Evolutionary conservation across 1,140 invertebrate species (phyloP).

Genomic region (Zophobas morio): DNA sequence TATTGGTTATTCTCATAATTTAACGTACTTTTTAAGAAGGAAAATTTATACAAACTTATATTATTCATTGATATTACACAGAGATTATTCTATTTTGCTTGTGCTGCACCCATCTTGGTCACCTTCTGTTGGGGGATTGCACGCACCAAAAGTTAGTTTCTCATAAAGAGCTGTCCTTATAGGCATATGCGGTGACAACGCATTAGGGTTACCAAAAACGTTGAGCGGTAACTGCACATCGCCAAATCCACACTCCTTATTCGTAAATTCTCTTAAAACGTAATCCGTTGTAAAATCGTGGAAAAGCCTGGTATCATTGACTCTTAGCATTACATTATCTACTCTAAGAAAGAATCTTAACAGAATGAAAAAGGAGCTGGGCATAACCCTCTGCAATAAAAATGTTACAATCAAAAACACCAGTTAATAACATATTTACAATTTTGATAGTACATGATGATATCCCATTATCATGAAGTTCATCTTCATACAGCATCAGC

Average conservation of each 20-base stretch:
- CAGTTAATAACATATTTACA: constrained; percentile 73
- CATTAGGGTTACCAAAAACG: constrained; percentile 65
- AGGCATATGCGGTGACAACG: constrained; percentile 63
- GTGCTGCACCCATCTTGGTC: constrained; percentile 9
- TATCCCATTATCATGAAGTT: constrained; percentile 97
- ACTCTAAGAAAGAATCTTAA: constrained; percentile 94
- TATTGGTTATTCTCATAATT: background rate
- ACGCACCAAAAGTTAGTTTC: constrained; percentile 61
- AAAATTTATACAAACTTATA: constrained; percentile 21
- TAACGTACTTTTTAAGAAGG: constrained; percentile 6
- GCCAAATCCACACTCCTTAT: constrained; percentile 78
- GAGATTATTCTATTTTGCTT: background rate
- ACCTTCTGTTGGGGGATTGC: constrained; percentile 17
- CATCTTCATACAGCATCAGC: constrained; percentile 96
- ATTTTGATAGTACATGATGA: constrained; percentile 94
- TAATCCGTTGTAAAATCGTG: constrained; percentile 84
- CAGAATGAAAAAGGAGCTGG: constrained; percentile 92
- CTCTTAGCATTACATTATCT: constrained; percentile 90
- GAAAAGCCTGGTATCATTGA: constrained; percentile 94
- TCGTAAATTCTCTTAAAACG: constrained; percentile 84
- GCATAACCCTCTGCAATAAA: constrained; percentile 92
- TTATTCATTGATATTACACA: background rate
- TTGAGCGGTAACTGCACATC: constrained; percentile 71
- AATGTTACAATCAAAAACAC: constrained; percentile 51
- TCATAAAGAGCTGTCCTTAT: constrained; percentile 59